Evolutionary conservation across 2,888 invertebrate genomes (phyloP), one percentile per base, ranked within the genome.

Genomic region (Apamea anceps): DNA sequence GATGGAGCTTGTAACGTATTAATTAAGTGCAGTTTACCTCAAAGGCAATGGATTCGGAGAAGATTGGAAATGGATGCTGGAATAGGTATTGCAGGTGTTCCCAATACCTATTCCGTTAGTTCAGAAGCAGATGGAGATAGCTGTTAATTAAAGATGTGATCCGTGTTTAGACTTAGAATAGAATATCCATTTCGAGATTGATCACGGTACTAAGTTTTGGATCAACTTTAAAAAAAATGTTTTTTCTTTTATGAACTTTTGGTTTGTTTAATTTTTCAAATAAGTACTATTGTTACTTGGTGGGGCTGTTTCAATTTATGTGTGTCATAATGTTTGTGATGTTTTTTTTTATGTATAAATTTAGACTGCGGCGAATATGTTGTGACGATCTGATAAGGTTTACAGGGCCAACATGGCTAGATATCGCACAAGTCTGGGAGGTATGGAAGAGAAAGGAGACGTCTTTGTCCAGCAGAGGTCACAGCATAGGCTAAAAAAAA

Each of bases 21-120:
- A 85, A 85, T 79, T 79, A 82, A 79, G 79, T 75, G 76, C 74
- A 79, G 79, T 77, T 72, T 72, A 63, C 75, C 72, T 72, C 86
- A 85, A 85, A 85, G 79, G 77, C 85, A 72, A 66, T 77, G 82
- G 76, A 72, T 77, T 66, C 66, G 18, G 74, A 65, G 75, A 66
- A 82, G 79, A 85, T 85, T 85, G 85, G 76, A 72, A 75, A 74
- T 60, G 77, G 74, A 77, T 75, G 67, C 42, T 48, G 48, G 21
- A 70, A 75, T 79, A 67, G 63, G 48, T 79, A 85, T 70, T 62
- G 74, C 73, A 72, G 62, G 28, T 80, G 70, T 73, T 66, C 15
- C 45, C 75, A 66, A 80, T 80, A 74, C 57, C 70, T 63, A 68
- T 70, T 70, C 72, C 68, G 67, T 67, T 81, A 68, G 28, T 62